phyloP scores from a whole-genome alignment of 2,888 invertebrate species.

The Ormyrus thymus region DNA sequence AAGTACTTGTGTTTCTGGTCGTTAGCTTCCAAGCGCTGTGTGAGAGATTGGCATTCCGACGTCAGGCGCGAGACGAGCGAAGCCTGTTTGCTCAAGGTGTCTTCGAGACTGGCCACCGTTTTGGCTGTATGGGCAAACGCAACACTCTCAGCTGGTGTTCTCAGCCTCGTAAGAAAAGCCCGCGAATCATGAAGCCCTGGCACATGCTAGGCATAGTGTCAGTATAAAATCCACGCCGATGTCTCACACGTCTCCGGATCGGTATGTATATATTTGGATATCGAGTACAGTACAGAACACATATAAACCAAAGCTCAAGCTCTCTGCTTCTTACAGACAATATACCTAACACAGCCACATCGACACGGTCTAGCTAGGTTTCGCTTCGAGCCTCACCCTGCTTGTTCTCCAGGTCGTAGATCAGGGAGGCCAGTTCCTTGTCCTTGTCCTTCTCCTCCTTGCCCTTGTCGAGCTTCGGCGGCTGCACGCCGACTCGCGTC shows the following conservation, averaged over 20 bases:
- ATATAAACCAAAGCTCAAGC: constrained; percentile 50
- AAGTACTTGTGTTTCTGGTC: constrained; percentile 90
- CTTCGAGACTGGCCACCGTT: constrained; percentile 92
- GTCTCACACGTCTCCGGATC: constrained; percentile 67
- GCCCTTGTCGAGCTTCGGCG: constrained; percentile 24
- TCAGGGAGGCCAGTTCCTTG: constrained; percentile 77
- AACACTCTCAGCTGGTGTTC: constrained; percentile 52
- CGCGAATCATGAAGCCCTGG: constrained; percentile 62
- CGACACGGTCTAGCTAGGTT: constrained; percentile 27
- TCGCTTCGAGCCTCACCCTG: constrained; percentile 81
- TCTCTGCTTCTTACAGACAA: constrained; percentile 61
- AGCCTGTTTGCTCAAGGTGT: constrained; percentile 93
- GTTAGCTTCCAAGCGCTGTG: constrained; percentile 92
- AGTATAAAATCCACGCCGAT: constrained; percentile 65
- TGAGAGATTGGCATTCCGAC: constrained; percentile 91
- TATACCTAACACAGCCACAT: constrained; percentile 72
- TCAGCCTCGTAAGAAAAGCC: constrained; percentile 62
- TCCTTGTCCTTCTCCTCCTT: constrained; percentile 65
- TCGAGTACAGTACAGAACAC: not conserved
- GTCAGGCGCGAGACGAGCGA: constrained; percentile 95
- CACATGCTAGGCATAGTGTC: constrained; percentile 73
- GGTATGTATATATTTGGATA: constrained; percentile 17
- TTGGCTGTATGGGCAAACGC: constrained; percentile 81
- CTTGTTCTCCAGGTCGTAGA: constrained; percentile 88
- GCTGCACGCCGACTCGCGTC: constrained; percentile 43